Conservation (phyloP, 1,140 invertebrate species). For the Trichogramma pretiosum region DNA sequence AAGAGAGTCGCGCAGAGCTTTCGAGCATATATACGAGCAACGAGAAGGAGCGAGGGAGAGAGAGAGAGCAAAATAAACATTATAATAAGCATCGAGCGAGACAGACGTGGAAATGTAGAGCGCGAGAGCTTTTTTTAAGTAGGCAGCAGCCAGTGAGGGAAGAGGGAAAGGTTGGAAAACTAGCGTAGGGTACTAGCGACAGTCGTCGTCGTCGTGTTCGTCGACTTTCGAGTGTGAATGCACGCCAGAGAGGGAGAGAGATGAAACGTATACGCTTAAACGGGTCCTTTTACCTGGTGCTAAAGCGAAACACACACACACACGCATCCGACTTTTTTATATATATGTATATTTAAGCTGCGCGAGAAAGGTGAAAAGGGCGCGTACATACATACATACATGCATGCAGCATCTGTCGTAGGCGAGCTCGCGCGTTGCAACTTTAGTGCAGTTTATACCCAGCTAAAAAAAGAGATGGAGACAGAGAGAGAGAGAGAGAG, state of each 20-base stretch:
- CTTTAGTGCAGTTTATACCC: not conserved
- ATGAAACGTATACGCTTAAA: conserved; percentile 6
- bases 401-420: too few species aligned
- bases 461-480: not conserved
- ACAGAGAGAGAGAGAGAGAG: conserved; percentile 5
- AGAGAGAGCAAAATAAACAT: not conserved
- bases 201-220: too few species aligned
- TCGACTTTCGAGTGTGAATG: conserved; percentile 6
- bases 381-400: too few species aligned
- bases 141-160: conserved; percentile 2
- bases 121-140: conserved; percentile 10
- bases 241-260: conserved; percentile 8
- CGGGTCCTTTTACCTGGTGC: conserved; percentile 7
- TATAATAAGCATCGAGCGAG: conserved; percentile 1
- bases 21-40: too few species aligned
- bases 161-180: not conserved
- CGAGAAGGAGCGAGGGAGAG: not conserved
- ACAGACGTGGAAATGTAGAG: conserved; percentile 12
- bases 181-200: too few species aligned
- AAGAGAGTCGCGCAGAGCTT: too few species aligned
- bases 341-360: not conserved
- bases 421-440: not conserved
- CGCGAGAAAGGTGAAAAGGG: too few species aligned
- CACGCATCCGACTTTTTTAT: not conserved
- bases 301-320: not conserved